Conservation (phyloP, 2,113 vertebrate genomes). For the Jaculus jaculus region DNA sequence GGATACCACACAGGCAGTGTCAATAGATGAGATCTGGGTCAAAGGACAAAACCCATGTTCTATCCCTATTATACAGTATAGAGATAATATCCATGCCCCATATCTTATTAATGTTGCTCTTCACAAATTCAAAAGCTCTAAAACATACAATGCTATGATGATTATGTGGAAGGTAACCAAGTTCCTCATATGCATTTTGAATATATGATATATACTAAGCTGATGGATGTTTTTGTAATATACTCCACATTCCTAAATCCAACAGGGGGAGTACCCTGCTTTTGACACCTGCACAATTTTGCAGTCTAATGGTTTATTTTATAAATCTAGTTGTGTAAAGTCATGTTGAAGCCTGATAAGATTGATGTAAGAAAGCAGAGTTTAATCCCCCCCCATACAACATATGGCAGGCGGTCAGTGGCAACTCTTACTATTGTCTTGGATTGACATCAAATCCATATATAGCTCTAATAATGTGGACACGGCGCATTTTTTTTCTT, state of each 20-base stretch:
- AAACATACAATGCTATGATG: not conserved
- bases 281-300: constrained; percentile 54
- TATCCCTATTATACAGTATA: not conserved
- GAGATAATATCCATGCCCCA: not conserved
- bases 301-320: constrained; percentile 40
- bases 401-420: not conserved
- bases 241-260: constrained; percentile 28
- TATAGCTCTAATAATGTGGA: not conserved
- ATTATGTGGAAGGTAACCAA: not conserved
- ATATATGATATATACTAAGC: not conserved
- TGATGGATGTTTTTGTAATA: not conserved
- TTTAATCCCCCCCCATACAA: not conserved
- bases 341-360: not conserved
- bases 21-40: not conserved
- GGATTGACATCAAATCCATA: not conserved
- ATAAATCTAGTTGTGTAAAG: constrained; percentile 48
- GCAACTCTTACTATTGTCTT: not conserved
- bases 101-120: not conserved
- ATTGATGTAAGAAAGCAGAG: constrained; percentile 6
- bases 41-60: constrained; percentile 21
- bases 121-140: not conserved
- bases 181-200: not conserved
- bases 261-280: constrained; percentile 42
- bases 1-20: not conserved
- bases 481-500: not conserved